Base-by-base conservation (phyloP, 2,888 invertebrate genomes). In the Tetheella fluctuosa region DNA sequence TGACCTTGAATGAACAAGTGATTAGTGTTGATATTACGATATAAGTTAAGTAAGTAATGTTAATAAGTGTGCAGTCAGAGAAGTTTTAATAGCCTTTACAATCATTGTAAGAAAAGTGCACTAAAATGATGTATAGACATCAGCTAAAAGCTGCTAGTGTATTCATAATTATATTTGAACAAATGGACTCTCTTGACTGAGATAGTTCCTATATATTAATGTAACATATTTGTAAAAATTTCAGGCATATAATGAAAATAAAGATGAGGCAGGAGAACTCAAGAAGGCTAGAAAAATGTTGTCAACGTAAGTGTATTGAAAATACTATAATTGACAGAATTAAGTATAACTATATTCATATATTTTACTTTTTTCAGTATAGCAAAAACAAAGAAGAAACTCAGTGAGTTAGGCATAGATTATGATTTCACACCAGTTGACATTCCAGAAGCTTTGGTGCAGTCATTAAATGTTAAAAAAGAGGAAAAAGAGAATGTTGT, bases 361-460 rank as follows among this genome's bases (percentile, higher is more conserved):
- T 34, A 12, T 34, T 13, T 34, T 8, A 7, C n/a, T n/a, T 48
- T 52, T 86, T 87, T 20, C 79, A 93, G 93, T 60, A 70, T 94
- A 20, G 79, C 83, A 4, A 91, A 88, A 70, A 93, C 89, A 59
- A 87, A 94, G 69, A 80, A 88, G 62, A 94, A 87, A 69, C 77
- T 95, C 13, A 83, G 81, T 63, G 85, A 85, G 57, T 62, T 94
- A 17, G 94, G 94, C 1, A 93, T 95, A 62, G 84, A 93, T 65
- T 94, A 94, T 77, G 89, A 92, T 64, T 91, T 94, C 62, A 77
- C 81, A 69, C 94, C 94, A 58, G 89, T 92, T 30, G 93, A 94
- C 77, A 76, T 94, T 42, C 94, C 94, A 30, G 84, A 86, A 70
- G 77, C 60, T 25, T 70, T 91, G 56, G 37, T 70, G 28, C 64